phyloP scores from a whole-genome alignment of 37 sponge, comb jelly and placozoan species.

The Petrosia ficiformis region DNA sequence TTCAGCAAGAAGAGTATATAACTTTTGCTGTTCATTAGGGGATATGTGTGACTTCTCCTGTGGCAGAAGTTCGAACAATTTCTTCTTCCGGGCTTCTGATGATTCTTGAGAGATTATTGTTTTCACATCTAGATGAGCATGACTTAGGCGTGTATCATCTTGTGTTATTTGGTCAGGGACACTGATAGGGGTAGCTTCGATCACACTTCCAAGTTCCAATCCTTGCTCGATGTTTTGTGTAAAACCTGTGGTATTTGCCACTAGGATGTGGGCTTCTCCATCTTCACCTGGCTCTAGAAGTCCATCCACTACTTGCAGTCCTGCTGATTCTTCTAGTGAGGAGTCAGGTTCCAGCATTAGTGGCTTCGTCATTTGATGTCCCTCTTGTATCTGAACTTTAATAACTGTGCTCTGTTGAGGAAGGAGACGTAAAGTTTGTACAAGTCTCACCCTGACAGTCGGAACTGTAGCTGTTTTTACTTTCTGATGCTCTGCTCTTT shows the following conservation, averaged over 20 bases:
- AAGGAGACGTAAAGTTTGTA: conserved; percentile 4
- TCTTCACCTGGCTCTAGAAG: background rate
- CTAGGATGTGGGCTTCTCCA: background rate
- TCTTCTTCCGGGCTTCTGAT: background rate
- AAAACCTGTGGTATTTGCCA: conserved; percentile 6
- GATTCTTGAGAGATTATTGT: background rate
- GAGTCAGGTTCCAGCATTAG: background rate
- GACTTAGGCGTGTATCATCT: too few species aligned
- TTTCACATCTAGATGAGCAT: background rate
- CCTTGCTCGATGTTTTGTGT: conserved; percentile 7
- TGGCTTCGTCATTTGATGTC: background rate
- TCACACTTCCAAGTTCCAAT: conserved; percentile 10
- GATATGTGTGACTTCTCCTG: too few species aligned
- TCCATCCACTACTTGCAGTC: background rate
- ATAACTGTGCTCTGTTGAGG: background rate
- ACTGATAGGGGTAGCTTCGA: background rate
- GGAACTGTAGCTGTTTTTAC: background rate
- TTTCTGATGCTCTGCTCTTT: too few species aligned
- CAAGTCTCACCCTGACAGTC: conserved; percentile 7
- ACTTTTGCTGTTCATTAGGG: background rate
- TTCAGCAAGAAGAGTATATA: background rate
- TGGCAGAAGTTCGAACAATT: background rate
- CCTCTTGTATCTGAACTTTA: background rate
- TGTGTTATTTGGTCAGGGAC: conserved; percentile 1
- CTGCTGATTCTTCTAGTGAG: background rate